Evolutionary conservation across 2,113 vertebrate species (phyloP), one percentile per base, ranked within the genome.

Genomic region (Megalops atlanticus): DNA sequence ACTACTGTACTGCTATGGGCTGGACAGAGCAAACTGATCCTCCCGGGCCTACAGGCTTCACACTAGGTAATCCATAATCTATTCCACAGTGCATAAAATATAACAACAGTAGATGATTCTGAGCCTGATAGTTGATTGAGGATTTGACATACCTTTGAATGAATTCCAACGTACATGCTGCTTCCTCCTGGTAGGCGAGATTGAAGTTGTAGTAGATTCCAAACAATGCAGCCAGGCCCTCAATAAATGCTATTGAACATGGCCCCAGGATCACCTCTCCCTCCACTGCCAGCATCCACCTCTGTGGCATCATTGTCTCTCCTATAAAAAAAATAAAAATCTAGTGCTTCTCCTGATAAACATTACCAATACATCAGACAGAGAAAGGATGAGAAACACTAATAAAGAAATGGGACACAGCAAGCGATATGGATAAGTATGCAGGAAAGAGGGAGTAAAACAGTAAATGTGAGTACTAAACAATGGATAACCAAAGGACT

Each of bases 321-420:
- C 64, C 64, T 69, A 33, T 69, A 69, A 69, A 33, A 69, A 69
- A 69, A 70, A 70, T 70, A 33, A 70, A 70, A 70, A 70, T n/a
- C 27, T 70, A 70, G n/a, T n/a, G n/a, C n/a, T n/a, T n/a, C n/a
- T n/a, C n/a, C n/a, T n/a, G n/a, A 70, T 70, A 70, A 70, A 70
- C 10, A 70, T 70, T 70, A 70, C 68, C 68, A 70, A 70, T 70
- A 70, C 27, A 33, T 33, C 27, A 70, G 58, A 68, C n/a, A n/a
- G 68, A 35, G 68, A 70, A 33, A 35, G 68, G 68, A 33, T 70
- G 27, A 70, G 68, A 69, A 33, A 69, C 64, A 69, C 27, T 69
- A 69, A 69, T 33, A 69, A 69, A 69, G 27, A 33, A 33, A 69
- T 31, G 64, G 35, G 35, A 69, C 35, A 69, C 35, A 70, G 68